Percentiles rank a stretch among this genome's conserved stretches.
These are phyloP conservation scores for Danio tinwini DNA, from an alignment of 2,797 vertebrate genomes.

Conservation along the genomic window DNA sequence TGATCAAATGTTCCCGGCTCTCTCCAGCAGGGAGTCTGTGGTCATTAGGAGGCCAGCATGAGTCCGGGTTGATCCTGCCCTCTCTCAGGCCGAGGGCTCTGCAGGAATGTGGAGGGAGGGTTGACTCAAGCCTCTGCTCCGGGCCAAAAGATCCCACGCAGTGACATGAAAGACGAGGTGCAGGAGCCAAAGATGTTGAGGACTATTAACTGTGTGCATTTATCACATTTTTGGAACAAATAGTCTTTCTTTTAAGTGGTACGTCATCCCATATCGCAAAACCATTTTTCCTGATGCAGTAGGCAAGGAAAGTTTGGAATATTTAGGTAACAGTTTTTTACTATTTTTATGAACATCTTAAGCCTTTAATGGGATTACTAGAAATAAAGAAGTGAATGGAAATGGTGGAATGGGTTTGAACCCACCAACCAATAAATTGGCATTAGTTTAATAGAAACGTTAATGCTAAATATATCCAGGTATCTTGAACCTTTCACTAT, in stretches of 20 bases:
- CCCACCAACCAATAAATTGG: neutral
- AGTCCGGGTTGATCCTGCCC: constrained; percentile 14
- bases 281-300: neutral
- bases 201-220: constrained; percentile 20
- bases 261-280: neutral
- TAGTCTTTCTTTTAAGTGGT: neutral
- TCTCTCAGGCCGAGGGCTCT: constrained; percentile 35
- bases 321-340: neutral
- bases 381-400: neutral
- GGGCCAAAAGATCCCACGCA: constrained; percentile 22
- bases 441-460: neutral
- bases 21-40: neutral
- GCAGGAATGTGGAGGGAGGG: constrained; percentile 44
- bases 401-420: neutral
- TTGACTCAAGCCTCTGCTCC: constrained; percentile 5
- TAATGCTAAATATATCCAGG: neutral
- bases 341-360: neutral
- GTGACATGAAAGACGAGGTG: constrained; percentile 25
- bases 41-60: constrained; percentile 21
- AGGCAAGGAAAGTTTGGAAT: neutral
- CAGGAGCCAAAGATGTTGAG: constrained; percentile 7
- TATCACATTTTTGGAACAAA: constrained; percentile 10
- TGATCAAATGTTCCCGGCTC: neutral
- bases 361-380: neutral
- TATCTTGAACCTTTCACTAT: neutral